Percentiles rank a stretch among this genome's conserved stretches.
Evolutionary conservation across 2,113 vertebrate genomes (phyloP).

Genomic region (Xiphias gladius): DNA sequence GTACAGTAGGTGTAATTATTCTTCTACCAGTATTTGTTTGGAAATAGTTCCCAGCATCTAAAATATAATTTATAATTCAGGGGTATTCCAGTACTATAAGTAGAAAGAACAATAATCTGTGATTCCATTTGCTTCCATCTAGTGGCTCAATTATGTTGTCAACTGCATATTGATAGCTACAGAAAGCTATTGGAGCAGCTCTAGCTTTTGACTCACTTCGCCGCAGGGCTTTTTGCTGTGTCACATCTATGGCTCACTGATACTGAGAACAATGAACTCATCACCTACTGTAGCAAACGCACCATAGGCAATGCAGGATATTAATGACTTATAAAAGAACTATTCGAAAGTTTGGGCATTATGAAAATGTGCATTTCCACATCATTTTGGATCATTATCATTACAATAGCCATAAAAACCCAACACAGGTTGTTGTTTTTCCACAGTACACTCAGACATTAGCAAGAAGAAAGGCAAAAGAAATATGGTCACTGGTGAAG

Average conservation of each 20-base stretch:
- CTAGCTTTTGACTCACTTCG: constrained; percentile 15
- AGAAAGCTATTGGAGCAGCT: constrained; percentile 29
- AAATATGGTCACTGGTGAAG: too few relatives aligned
- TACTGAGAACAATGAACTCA: constrained; percentile 24
- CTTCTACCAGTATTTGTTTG: not conserved
- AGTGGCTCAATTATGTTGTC: constrained; percentile 49
- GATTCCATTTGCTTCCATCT: constrained; percentile 36
- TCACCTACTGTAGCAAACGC: constrained; percentile 1
- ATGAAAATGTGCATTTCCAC: not conserved
- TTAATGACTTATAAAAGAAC: constrained; percentile 23
- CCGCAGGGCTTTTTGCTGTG: constrained; percentile 14
- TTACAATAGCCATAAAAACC: too few relatives aligned
- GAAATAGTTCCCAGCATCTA: not conserved
- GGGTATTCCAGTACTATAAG: constrained; percentile 11
- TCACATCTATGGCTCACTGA: constrained; percentile 27
- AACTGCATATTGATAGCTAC: constrained; percentile 25
- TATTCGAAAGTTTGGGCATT: not conserved
- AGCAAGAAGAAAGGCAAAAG: too few relatives aligned
- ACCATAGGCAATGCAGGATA: not conserved
- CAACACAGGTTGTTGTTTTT: too few relatives aligned
- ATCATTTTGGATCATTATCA: too few relatives aligned
- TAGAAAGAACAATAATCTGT: constrained; percentile 27
- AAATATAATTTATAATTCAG: constrained; percentile 28
- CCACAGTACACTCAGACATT: too few relatives aligned
- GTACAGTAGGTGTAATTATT: not conserved